Evolutionary conservation across 2,888 invertebrate genomes (phyloP), one percentile per base, ranked within the genome.

Genomic region (Biston stratarius): DNA sequence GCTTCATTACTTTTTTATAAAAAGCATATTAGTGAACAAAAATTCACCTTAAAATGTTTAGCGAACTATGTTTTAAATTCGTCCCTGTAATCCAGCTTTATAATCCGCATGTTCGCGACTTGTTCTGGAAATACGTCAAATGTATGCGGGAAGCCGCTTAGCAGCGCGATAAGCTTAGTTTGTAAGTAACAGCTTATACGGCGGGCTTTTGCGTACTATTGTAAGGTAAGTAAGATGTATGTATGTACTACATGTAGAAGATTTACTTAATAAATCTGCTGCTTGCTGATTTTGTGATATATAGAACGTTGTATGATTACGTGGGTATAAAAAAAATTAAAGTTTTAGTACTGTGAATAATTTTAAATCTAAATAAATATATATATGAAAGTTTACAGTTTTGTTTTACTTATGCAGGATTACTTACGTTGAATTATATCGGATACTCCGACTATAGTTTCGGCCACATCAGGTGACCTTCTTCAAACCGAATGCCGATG

Each of bases 151-250:
- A 36, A 67, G 67, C 67, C 33, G 67, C 67, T 67, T 67, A 63
- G 40, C 11, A 6, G 52, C 58, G 53, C 63, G 63, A 63, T 62
- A 63, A 63, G 67, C 67, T 63, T 59, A 62, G 62, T 59, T 67
- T 15, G 45, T 66, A 55, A 10, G 24, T 42, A 55, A 24, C 55
- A 11, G 55, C 55, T 55, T 42, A 55, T 33, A 44, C 24, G 9
- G 34, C 40, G 33, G 14, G 38, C 9, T 42, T 44, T 3, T 47
- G 34, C 57, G 45, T 57, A 47, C 57, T 34, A 36, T 45, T 57
- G 57, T 45, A 36, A 45, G 6, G 38, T 15, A 51, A 24, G 44
- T 8, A 33, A 38, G 57, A 34, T 57, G 6, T 14, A 44, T 56
- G 24, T 24, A 24, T 24, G 24, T 24, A 24, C 3, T 2, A 24